Evolutionary conservation across 2,888 invertebrate genomes (phyloP).

Genomic region (Pristionchus japonicus): DNA sequence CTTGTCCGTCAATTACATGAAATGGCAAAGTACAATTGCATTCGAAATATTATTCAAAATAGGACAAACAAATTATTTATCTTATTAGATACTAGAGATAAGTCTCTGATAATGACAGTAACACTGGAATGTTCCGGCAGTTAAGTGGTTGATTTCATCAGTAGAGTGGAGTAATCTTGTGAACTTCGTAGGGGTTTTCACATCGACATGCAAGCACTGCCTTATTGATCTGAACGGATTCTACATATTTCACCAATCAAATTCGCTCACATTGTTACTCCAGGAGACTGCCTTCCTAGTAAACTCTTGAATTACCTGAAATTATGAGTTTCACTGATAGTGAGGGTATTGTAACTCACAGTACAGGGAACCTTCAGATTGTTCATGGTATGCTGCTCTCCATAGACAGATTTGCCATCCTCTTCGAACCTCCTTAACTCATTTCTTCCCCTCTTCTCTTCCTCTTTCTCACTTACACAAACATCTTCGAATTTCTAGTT

Average conservation of each 20-base stretch:
- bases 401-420: constrained; percentile 20
- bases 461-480: background rate
- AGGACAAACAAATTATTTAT: too few species aligned
- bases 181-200: constrained; percentile 33
- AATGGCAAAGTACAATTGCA: too few species aligned
- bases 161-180: constrained; percentile 40
- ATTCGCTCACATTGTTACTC: constrained; percentile 19
- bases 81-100: too few species aligned
- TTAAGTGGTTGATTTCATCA: too few species aligned
- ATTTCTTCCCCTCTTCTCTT: background rate
- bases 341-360: background rate
- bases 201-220: constrained; percentile 34
- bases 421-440: constrained; percentile 24
- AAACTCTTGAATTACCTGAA: constrained; percentile 40
- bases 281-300: constrained; percentile 33
- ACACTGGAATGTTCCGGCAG: too few species aligned
- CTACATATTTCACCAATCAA: background rate
- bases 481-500: constrained; percentile 38
- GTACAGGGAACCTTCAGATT: constrained; percentile 24
- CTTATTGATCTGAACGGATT: constrained; percentile 28
- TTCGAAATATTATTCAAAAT: too few species aligned
- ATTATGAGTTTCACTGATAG: background rate
- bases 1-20: too few species aligned
- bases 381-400: constrained; percentile 41
- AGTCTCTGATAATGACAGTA: too few species aligned